Conservation (phyloP, 2,113 vertebrate genomes). For the Callorhinus ursinus region DNA sequence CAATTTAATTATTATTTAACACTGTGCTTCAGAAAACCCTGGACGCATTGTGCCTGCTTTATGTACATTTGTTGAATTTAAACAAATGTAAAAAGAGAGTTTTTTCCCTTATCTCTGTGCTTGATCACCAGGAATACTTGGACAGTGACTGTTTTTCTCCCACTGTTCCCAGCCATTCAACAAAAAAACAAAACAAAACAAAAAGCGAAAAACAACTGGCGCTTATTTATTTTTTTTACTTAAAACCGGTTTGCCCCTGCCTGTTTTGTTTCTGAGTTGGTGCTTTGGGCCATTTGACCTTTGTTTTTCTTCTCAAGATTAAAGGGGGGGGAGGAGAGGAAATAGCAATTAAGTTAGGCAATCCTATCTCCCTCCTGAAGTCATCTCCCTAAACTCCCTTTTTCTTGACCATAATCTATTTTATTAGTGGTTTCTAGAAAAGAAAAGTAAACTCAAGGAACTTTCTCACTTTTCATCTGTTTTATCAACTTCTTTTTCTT, state of each 20-base stretch:
- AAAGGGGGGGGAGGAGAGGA: not conserved
- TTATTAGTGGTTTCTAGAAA: not conserved
- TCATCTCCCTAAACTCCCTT: not conserved
- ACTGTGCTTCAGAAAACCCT: not conserved
- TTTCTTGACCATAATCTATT: not conserved
- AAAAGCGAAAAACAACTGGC: not conserved
- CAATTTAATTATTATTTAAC: slow-evolving; percentile 1
- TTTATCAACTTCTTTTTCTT: not conserved
- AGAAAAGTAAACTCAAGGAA: slow-evolving; percentile 42
- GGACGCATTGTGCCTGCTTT: not conserved
- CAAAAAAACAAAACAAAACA: not conserved
- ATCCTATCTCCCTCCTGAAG: not conserved
- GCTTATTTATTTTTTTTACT: slow-evolving; percentile 43
- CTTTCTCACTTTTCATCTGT: slow-evolving; percentile 44
- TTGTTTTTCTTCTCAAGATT: slow-evolving; percentile 56
- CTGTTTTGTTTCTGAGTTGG: slow-evolving; percentile 27
- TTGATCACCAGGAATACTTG: not conserved
- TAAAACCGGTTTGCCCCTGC: not conserved
- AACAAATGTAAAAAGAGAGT: not conserved
- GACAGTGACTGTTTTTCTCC: not conserved
- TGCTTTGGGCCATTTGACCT: slow-evolving; percentile 20
- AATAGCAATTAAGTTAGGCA: slow-evolving; percentile 32
- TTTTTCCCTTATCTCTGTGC: not conserved
- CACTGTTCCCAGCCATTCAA: not conserved
- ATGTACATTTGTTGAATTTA: slow-evolving; percentile 14